A percentile compares a stretch with the other conserved stretches of the same genome.
phyloP scores from a whole-genome alignment of 92 coral and sea anemone genomes.

The Siderastrea radians region DNA sequence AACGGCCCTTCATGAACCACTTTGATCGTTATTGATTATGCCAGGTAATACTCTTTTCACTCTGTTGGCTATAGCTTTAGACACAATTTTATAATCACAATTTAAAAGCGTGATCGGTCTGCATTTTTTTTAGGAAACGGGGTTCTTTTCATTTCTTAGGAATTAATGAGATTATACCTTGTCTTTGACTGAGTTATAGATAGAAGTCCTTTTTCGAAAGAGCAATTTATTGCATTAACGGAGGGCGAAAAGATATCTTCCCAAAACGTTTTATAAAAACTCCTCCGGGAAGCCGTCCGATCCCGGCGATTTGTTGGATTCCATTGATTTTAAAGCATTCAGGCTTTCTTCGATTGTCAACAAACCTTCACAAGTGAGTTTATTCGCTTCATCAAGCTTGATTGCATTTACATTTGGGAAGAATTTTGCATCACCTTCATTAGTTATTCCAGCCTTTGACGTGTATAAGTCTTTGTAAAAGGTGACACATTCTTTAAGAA shows the following conservation, averaged over 20 bases:
- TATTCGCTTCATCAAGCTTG: not conserved
- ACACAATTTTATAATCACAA: slow-evolving; percentile 36
- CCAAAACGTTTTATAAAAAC: slow-evolving; percentile 5
- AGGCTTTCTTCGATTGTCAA: not conserved
- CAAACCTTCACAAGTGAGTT: slow-evolving; percentile 9
- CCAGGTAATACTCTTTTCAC: slow-evolving; percentile 34
- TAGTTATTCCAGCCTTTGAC: not conserved
- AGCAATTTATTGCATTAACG: not conserved
- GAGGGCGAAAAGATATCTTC: not conserved
- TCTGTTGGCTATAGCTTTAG: slow-evolving; percentile 29
- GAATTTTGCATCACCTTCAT: not conserved
- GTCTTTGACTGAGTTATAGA: slow-evolving; percentile 13
- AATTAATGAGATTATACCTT: slow-evolving; percentile 22
- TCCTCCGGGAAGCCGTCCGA: not conserved
- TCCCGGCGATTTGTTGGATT: not conserved
- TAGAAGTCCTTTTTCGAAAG: slow-evolving; percentile 15
- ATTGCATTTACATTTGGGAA: not conserved
- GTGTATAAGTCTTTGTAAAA: not conserved
- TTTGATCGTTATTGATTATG: slow-evolving; percentile 37
- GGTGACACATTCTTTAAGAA: slow-evolving; percentile 1
- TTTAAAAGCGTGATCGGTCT: slow-evolving; percentile 33
- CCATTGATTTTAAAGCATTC: slow-evolving; percentile 2
- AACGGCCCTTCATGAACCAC: no score
- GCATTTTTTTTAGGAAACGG: slow-evolving; percentile 29
- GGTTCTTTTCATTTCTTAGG: slow-evolving; percentile 17